These are phyloP conservation scores for Argyra leucocephala DNA, from an alignment of 2,888 invertebrate genomes.

Conservation along the genomic window DNA sequence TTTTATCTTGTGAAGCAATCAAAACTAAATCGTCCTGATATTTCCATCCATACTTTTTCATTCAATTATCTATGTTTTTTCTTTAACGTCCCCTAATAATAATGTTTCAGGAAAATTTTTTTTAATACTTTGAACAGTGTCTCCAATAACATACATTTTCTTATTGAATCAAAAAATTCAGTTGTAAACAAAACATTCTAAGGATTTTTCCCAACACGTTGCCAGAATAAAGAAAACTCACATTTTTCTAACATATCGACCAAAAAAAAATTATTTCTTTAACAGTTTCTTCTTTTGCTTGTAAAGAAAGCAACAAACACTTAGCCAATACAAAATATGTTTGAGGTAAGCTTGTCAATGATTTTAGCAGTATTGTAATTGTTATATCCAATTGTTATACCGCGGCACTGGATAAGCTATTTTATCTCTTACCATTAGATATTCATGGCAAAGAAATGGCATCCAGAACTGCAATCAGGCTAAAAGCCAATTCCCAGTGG, in stretches of 20 bases:
- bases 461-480: too few relatives aligned
- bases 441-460: too few relatives aligned
- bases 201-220: conserved; percentile 62
- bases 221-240: conserved; percentile 88
- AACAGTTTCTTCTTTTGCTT: conserved; percentile 72
- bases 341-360: conserved; percentile 92
- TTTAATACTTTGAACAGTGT: conserved; percentile 92
- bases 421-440: too few relatives aligned
- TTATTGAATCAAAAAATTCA: conserved; percentile 89
- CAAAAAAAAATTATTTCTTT: conserved; percentile 76
- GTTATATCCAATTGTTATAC: too few relatives aligned
- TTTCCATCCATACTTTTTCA: conserved; percentile 91
- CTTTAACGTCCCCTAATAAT: conserved; percentile 79
- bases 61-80: conserved; percentile 75
- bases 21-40: conserved; percentile 73
- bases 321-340: conserved; percentile 97
- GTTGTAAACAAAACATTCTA: conserved; percentile 67
- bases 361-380: conserved; percentile 84
- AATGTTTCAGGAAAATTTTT: conserved; percentile 69
- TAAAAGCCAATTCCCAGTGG: too few relatives aligned
- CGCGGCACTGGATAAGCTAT: too few relatives aligned
- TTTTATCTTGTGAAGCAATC: conserved; percentile 92
- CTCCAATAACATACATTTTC: conserved; percentile 92
- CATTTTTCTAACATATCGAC: conserved; percentile 88
- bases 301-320: conserved; percentile 75